Evolutionary conservation across 2,888 invertebrate genomes (phyloP).

Genomic region (Acronicta aceris): DNA sequence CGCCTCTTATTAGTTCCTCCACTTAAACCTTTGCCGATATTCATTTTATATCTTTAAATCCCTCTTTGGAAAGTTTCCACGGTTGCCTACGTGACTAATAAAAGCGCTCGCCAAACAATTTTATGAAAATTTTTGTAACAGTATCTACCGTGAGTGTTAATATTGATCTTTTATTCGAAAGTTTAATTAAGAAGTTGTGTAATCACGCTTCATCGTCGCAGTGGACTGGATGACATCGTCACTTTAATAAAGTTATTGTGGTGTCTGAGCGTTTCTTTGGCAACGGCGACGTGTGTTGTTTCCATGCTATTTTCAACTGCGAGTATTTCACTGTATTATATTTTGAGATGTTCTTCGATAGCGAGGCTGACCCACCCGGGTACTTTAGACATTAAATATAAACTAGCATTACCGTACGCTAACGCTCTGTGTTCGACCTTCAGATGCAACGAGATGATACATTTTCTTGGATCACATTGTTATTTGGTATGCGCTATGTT

Average conservation of each 20-base stretch:
- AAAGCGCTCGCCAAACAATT: constrained; percentile 1
- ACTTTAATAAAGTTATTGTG: background rate
- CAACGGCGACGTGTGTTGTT: background rate
- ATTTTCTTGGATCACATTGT: constrained; percentile 9
- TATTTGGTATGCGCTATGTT: constrained; percentile 23
- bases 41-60: constrained; percentile 37
- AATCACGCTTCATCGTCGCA: no score
- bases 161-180: background rate
- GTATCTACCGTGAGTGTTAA: background rate
- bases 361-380: no score
- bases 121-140: background rate
- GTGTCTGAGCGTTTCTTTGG: background rate
- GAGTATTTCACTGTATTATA: background rate
- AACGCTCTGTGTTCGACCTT: no score
- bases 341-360: no score
- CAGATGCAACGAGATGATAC: background rate
- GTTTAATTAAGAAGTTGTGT: background rate
- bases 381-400: no score
- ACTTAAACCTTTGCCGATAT: constrained; percentile 36
- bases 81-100: constrained; percentile 3
- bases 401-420: no score
- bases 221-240: no score
- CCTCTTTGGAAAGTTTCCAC: constrained; percentile 18
- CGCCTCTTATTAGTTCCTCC: constrained; percentile 44
- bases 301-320: no score